Percentiles rank a stretch among this genome's conserved stretches.
Conservation (phyloP, 1,140 invertebrate genomes). For the Trichonephila clavipes region DNA sequence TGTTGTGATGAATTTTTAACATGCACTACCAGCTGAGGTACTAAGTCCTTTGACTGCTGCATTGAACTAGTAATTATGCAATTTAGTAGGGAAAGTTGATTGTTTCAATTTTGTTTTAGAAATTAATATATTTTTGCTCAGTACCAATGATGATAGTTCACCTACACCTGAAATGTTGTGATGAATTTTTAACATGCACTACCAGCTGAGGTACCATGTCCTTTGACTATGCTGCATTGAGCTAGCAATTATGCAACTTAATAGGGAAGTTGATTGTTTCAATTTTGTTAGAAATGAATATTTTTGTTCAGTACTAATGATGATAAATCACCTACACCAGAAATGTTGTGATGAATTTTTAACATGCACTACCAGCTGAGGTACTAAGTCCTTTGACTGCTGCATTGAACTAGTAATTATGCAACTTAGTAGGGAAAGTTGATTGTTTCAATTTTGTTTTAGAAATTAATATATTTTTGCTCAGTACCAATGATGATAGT, state of each 20-base stretch:
- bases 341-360: slow-evolving; percentile 3
- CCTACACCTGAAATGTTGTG: no score
- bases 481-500: neutral
- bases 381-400: slow-evolving; percentile 42
- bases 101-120: no score
- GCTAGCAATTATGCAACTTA: no score
- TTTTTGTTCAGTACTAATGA: neutral
- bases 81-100: no score
- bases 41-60: neutral
- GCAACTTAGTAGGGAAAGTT: neutral
- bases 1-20: slow-evolving; percentile 34
- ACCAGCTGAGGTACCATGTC: no score
- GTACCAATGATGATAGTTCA: no score
- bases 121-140: no score
- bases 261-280: no score
- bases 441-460: neutral
- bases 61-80: no score
- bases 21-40: slow-evolving; percentile 76
- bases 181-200: no score
- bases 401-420: neutral
- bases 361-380: slow-evolving; percentile 30
- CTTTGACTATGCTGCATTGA: no score
- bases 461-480: neutral
- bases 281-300: no score
- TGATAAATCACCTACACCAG: neutral